These are phyloP conservation scores for Tolypeutes matacus DNA, from an alignment of 2,797 vertebrate species.

Conservation along the genomic window DNA sequence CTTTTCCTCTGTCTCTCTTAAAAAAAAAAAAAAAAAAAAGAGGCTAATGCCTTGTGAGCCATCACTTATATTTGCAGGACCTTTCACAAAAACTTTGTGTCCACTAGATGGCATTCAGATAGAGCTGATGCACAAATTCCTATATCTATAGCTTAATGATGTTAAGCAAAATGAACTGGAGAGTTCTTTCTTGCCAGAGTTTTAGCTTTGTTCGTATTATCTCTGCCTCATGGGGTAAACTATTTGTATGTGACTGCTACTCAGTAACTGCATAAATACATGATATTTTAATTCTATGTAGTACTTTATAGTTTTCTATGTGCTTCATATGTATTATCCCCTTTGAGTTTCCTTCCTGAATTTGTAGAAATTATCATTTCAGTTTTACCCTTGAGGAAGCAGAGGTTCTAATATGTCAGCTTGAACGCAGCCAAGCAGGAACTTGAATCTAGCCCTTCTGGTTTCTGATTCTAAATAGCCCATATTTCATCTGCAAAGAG, in stretches of 20 bases:
- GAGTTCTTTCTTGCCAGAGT: not conserved
- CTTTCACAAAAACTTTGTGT: constrained; percentile 5
- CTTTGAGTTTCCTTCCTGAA: constrained; percentile 44
- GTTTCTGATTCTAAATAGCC: constrained; percentile 60
- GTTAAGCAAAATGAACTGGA: not conserved
- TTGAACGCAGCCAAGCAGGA: constrained; percentile 33
- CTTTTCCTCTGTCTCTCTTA: no score
- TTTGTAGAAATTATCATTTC: constrained; percentile 58
- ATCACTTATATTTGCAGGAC: not conserved
- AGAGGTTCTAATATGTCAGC: constrained; percentile 44
- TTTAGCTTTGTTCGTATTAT: constrained; percentile 49
- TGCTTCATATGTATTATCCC: not conserved
- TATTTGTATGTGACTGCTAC: not conserved
- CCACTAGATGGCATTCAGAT: constrained; percentile 74
- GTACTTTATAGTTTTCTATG: not conserved
- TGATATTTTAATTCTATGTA: not conserved
- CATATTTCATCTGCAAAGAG: not conserved
- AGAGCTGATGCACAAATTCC: constrained; percentile 26
- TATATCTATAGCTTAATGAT: not conserved
- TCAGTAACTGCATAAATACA: not conserved
- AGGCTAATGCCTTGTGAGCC: not conserved
- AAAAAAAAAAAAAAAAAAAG: not conserved
- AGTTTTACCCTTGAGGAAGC: constrained; percentile 52
- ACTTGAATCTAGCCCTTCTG: constrained; percentile 51
- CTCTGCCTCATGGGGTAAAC: not conserved